These are phyloP conservation scores for Amiota minor DNA, from an alignment of 2,888 invertebrate species.

Conservation along the genomic window DNA sequence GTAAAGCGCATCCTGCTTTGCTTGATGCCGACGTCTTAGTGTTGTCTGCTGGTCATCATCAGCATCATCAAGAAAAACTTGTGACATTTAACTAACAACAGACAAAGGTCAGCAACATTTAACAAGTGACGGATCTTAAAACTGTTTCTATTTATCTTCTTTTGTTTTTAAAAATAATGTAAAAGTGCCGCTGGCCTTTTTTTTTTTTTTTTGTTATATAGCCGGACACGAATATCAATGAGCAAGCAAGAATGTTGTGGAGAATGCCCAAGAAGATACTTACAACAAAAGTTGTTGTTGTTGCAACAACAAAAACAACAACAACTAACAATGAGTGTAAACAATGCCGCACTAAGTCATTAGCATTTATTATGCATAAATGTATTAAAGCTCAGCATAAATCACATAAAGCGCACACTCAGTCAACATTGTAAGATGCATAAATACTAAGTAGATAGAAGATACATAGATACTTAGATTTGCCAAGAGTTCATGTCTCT, in stretches of 20 bases:
- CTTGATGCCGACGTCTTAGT: background rate
- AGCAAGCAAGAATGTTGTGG: constrained; percentile 14
- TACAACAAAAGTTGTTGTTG: background rate
- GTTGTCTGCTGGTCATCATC: background rate
- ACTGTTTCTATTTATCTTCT: too few species aligned
- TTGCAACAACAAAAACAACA: constrained; percentile 7
- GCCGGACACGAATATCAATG: constrained; percentile 20
- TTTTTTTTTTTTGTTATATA: background rate
- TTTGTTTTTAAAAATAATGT: constrained; percentile 3
- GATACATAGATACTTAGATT: background rate
- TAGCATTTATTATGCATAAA: constrained; percentile 20
- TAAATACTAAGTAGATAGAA: too few species aligned
- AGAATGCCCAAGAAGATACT: constrained; percentile 2
- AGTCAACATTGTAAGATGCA: too few species aligned
- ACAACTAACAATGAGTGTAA: constrained; percentile 44
- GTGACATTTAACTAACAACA: background rate
- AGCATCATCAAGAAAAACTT: too few species aligned
- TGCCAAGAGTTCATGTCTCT: constrained; percentile 4
- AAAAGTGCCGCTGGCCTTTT: constrained; percentile 14
- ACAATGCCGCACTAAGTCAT: constrained; percentile 24
- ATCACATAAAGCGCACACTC: constrained; percentile 11
- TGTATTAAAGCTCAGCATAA: constrained; percentile 16
- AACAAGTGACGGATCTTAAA: constrained; percentile 20
- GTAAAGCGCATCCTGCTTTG: background rate
- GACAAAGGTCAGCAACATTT: background rate